A percentile compares a stretch with the other conserved stretches of the same genome.
Evolutionary conservation across 2,888 invertebrate species (phyloP).

Genomic region (Beris chalybata): DNA sequence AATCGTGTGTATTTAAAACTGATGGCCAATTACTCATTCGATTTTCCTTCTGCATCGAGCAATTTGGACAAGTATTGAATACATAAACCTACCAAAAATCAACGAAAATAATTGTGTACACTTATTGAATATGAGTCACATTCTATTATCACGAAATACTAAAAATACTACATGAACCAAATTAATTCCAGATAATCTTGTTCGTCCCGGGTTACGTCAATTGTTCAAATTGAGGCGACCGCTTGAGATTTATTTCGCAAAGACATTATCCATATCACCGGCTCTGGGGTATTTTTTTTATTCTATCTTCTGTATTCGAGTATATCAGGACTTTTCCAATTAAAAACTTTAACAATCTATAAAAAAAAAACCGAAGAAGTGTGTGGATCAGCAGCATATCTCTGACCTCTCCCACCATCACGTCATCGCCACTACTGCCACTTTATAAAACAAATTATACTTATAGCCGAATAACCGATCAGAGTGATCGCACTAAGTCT

Average conservation of each 20-base stretch:
- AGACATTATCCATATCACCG: too few relatives aligned
- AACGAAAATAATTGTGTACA: not conserved
- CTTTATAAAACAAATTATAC: not conserved
- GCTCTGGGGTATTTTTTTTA: too few relatives aligned
- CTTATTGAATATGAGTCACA: not conserved
- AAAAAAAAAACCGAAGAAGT: not conserved
- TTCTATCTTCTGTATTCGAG: too few relatives aligned
- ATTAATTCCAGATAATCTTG: not conserved
- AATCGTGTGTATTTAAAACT: too few relatives aligned
- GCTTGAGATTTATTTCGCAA: not conserved
- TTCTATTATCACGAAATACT: constrained; percentile 8
- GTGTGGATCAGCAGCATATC: constrained; percentile 12
- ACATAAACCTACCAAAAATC: not conserved
- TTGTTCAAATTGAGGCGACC: constrained; percentile 12
- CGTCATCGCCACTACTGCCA: constrained; percentile 15
- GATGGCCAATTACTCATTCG: too few relatives aligned
- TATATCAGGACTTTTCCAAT: too few relatives aligned
- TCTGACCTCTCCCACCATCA: constrained; percentile 28
- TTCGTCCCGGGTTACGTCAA: constrained; percentile 13
- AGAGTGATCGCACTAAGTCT: constrained; percentile 7
- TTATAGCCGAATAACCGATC: constrained; percentile 5
- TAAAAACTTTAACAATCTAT: too few relatives aligned
- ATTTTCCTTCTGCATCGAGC: not conserved
- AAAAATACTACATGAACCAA: constrained; percentile 12
- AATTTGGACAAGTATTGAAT: not conserved